phyloP scores from a whole-genome alignment of 2,797 vertebrate species.

The Onychomys torridus region DNA sequence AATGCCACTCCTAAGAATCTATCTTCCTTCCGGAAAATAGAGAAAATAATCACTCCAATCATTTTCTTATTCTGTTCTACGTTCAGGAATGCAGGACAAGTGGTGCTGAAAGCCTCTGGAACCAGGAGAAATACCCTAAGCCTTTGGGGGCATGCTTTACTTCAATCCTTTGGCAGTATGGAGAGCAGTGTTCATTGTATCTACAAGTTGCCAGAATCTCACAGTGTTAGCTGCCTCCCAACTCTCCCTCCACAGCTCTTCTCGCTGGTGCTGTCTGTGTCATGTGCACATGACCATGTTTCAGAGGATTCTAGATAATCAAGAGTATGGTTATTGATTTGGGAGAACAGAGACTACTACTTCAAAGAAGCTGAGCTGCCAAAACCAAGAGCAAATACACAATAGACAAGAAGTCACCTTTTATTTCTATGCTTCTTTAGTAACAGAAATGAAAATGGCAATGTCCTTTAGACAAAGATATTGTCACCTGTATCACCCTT shows the following conservation, averaged over 20 bases:
- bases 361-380: background rate
- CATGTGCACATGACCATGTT: background rate
- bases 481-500: too few species aligned
- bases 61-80: background rate
- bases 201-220: background rate
- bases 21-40: background rate
- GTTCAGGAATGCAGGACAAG: background rate
- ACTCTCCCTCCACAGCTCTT: background rate
- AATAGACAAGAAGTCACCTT: background rate
- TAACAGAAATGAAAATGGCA: background rate
- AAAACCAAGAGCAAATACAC: background rate
- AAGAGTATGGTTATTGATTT: background rate
- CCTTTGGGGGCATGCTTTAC: accelerated
- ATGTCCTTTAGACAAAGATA: background rate
- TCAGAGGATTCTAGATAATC: background rate
- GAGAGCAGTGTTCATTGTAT: accelerated
- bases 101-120: background rate
- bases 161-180: accelerated
- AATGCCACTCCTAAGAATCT: background rate
- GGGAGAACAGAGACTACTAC: background rate
- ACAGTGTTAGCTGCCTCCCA: background rate
- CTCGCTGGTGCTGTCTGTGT: background rate
- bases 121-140: background rate
- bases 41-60: background rate
- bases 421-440: background rate